Evolutionary conservation across 2,797 vertebrate genomes (phyloP).

Genomic region (Anisognathus igniventris): DNA sequence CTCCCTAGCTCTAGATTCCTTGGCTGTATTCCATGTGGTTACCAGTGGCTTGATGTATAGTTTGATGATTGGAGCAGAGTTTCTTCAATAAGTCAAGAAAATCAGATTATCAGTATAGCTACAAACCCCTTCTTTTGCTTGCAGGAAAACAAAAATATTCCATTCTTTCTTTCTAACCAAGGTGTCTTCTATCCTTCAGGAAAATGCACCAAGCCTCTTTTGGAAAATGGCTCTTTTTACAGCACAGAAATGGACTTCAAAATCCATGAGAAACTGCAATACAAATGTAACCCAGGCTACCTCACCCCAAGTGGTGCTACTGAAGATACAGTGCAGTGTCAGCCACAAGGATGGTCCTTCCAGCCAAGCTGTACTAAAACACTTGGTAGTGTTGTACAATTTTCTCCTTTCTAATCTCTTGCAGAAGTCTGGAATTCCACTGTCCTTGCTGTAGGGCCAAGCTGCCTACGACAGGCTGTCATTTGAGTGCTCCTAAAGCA

Average conservation of each 20-base stretch:
- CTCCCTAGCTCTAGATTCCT: background rate
- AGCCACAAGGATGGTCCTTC: conserved; percentile 65
- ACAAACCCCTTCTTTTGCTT: background rate
- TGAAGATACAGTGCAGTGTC: conserved; percentile 61
- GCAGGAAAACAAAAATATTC: background rate
- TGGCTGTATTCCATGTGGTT: background rate
- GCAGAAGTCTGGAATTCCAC: background rate
- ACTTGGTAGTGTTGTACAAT: conserved; percentile 25
- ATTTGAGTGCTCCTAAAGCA: background rate
- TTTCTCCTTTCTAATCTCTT: background rate
- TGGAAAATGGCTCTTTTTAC: conserved; percentile 65
- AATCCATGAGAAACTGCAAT: conserved; percentile 61
- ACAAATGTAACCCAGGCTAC: conserved; percentile 65
- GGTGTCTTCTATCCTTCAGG: conserved; percentile 28
- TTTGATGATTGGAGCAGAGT: background rate
- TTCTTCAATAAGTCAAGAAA: background rate
- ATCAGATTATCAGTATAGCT: background rate
- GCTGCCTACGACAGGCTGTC: background rate
- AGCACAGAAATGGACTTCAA: conserved; percentile 56
- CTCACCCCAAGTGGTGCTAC: conserved; percentile 2
- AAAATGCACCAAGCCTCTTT: conserved; percentile 67
- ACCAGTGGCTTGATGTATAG: rapidly evolving
- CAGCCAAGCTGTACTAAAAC: conserved; percentile 57
- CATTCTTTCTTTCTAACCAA: background rate
- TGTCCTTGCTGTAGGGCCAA: background rate